phyloP scores from a whole-genome alignment of 1,140 invertebrate genomes.

The Drosophila kepulauana region DNA sequence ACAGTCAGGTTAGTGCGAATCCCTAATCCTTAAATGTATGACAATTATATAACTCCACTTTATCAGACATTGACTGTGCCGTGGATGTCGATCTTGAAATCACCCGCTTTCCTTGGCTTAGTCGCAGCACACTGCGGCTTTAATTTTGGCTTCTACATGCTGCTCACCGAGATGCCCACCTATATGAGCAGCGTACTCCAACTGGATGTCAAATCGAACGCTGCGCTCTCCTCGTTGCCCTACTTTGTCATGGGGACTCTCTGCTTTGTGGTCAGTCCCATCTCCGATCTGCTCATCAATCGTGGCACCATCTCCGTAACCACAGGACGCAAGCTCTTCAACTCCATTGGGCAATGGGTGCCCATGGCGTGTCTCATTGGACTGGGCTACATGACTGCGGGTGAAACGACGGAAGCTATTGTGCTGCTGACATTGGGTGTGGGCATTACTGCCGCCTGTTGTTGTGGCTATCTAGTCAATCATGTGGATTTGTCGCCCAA shows the following conservation, averaged over 20 bases:
- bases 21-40: not conserved
- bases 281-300: slow-evolving; percentile 88
- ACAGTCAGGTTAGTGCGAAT: slow-evolving; percentile 54
- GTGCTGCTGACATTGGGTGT: slow-evolving; percentile 89
- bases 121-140: slow-evolving; percentile 94
- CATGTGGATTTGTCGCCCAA: slow-evolving; percentile 92
- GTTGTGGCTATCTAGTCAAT: slow-evolving; percentile 89
- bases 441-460: slow-evolving; percentile 91
- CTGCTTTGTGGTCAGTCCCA: slow-evolving; percentile 88
- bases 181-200: slow-evolving; percentile 94
- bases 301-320: slow-evolving; percentile 86
- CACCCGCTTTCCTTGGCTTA: slow-evolving; percentile 93
- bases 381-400: slow-evolving; percentile 87
- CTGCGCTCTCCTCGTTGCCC: slow-evolving; percentile 90
- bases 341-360: slow-evolving; percentile 88
- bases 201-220: slow-evolving; percentile 87
- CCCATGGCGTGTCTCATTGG: slow-evolving; percentile 88
- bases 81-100: slow-evolving; percentile 91
- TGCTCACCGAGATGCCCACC: slow-evolving; percentile 95
- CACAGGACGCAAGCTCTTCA: slow-evolving; percentile 88
- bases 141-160: slow-evolving; percentile 97
- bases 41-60: not conserved
- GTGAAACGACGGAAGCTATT: slow-evolving; percentile 87
- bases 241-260: slow-evolving; percentile 91
- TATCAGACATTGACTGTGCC: slow-evolving; percentile 85